A percentile compares a stretch with the other conserved stretches of the same genome.
phyloP scores from a whole-genome alignment of 2,113 vertebrate species.

The Actenoides hombroni region DNA sequence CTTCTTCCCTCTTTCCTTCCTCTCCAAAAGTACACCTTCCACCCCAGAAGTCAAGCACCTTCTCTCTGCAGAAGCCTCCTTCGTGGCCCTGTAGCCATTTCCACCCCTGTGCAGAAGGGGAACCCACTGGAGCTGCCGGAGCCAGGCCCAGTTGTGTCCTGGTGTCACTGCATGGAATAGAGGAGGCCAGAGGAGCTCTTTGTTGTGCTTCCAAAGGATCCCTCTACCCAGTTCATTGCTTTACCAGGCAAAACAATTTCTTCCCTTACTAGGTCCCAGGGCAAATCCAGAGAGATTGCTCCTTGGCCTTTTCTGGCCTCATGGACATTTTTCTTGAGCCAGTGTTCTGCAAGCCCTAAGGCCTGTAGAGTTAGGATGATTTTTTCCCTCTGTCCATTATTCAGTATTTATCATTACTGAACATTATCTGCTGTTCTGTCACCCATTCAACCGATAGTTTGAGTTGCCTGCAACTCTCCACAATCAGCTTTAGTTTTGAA shows the following conservation, averaged over 20 bases:
- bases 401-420: neutral
- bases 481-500: neutral
- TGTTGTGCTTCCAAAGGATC: neutral
- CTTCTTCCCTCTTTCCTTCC: neutral
- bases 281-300: neutral
- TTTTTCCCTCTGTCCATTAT: neutral
- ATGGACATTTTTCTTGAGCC: neutral
- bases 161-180: neutral
- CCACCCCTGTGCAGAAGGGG: accelerated
- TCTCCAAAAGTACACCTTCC: neutral
- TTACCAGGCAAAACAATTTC: neutral
- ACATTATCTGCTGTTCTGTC: neutral
- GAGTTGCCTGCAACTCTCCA: neutral
- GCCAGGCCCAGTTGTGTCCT: neutral
- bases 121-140: neutral
- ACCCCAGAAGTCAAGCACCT: neutral
- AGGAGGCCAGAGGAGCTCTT: neutral
- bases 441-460: neutral
- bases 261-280: neutral
- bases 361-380: neutral
- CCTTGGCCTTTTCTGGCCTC: neutral
- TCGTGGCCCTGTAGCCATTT: neutral
- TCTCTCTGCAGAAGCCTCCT: neutral
- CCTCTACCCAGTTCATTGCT: neutral
- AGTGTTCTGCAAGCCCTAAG: neutral